Evolutionary conservation across 1,140 invertebrate species (phyloP).

Genomic region (Achatina immaculata): DNA sequence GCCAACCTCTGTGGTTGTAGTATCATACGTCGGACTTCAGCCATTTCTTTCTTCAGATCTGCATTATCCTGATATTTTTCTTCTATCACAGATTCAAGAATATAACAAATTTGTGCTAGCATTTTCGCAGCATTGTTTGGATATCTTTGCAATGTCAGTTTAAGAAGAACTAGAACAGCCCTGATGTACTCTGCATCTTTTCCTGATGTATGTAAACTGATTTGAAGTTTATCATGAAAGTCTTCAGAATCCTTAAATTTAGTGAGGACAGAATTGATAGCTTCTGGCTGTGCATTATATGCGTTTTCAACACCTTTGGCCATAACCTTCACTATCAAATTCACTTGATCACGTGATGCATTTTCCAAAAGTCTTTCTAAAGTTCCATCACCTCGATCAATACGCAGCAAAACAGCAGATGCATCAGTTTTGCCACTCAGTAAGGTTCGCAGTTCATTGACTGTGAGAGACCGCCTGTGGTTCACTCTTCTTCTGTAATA

Average conservation of each 20-base stretch:
- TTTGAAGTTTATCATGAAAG: background rate
- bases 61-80: background rate
- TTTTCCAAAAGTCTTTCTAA: conserved; percentile 19
- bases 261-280: conserved; percentile 1
- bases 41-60: background rate
- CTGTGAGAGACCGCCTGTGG: background rate
- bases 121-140: conserved; percentile 5
- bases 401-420: background rate
- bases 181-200: background rate
- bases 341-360: background rate
- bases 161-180: background rate
- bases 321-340: conserved; percentile 13
- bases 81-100: background rate
- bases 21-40: background rate
- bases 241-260: conserved; percentile 1
- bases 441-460: background rate
- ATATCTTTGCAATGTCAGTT: background rate
- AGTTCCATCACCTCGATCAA: background rate
- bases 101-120: background rate
- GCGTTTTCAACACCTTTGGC: background rate
- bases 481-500: background rate
- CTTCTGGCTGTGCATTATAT: background rate
- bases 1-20: background rate
- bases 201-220: background rate
- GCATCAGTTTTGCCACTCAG: background rate